Percentiles rank a stretch among this genome's conserved stretches.
phyloP scores from a whole-genome alignment of 2,113 vertebrate species.

The Calypte anna region DNA sequence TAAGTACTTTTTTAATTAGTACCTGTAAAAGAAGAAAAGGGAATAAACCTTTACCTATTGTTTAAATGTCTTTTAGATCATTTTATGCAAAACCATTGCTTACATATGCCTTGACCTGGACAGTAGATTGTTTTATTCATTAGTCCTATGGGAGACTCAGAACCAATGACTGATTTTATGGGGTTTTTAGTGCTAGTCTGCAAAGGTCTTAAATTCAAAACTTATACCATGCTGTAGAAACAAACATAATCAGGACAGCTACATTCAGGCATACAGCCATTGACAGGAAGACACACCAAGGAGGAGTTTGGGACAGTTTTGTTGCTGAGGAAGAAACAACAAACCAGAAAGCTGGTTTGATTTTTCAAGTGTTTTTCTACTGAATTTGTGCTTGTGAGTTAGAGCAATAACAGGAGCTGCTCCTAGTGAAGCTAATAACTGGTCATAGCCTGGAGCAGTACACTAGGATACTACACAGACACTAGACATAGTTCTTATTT shows the following conservation, averaged over 20 bases:
- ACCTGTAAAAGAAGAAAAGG: background rate
- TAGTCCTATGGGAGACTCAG: background rate
- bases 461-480: background rate
- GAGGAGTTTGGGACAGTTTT: background rate
- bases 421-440: background rate
- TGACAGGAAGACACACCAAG: background rate
- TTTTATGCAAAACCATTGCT: conserved; percentile 12
- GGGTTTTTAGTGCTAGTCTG: background rate
- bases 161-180: background rate
- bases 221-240: background rate
- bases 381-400: background rate
- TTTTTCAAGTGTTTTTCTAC: background rate
- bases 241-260: background rate
- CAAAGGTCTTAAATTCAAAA: conserved; percentile 16
- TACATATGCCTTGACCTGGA: background rate
- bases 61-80: background rate
- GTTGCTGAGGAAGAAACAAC: background rate
- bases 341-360: background rate
- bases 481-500: background rate
- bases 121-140: conserved; percentile 17
- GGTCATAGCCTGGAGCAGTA: background rate
- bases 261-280: background rate
- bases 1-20: background rate
- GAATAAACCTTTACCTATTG: background rate
- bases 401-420: background rate